Base-by-base conservation (phyloP, 2,888 invertebrate species). In the Serrognathus titanus region DNA sequence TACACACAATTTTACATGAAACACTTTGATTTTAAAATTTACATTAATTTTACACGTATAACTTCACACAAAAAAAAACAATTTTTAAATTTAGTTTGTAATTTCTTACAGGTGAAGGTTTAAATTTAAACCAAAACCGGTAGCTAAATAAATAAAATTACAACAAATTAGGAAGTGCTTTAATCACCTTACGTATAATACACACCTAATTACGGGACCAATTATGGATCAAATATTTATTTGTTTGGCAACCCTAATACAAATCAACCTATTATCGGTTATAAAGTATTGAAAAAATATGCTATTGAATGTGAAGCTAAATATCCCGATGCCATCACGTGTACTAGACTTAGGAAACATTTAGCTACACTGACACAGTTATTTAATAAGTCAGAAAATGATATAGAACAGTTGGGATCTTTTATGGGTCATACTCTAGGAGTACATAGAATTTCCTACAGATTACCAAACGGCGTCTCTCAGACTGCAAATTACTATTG, bases 371-470 rank as follows among this genome's bases (percentile, higher is more conserved):
- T 51, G 13, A 11, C 49, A 7, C 53, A 53, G 16, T 8, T 53
- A 35, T 48, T 53, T 31, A 53, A 51, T 13, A 35, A 51, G 37
- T 12, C 47, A n/a, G 36, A 36, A n/a, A 53, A 39, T 13, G 53
- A 51, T 10, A 37, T 48, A 6, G 54, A 48, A 48, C 54, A 55
- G 31, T 40, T 55, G 10, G 55, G 41, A 6, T 11, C 41, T 3
- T 55, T 55, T 40, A 55, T 51, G 55, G 50, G 55, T 4, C 55
- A 55, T 31, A 55, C 55, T 3, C 4, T 16, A 9, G 41, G 41
- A 9, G 37, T 50, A 10, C 55, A 55, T 13, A 11, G 13, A 49
- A 24, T n/a, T 5, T 51, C 48, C 4, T 51, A 51, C 16, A 4
- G 51, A 41, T 5, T 51, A 7, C 51, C 24, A 16, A 41, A 51